Evolutionary conservation across 2,888 invertebrate genomes (phyloP), one percentile per base, ranked within the genome.

Genomic region (Himalopsyche japonica): DNA sequence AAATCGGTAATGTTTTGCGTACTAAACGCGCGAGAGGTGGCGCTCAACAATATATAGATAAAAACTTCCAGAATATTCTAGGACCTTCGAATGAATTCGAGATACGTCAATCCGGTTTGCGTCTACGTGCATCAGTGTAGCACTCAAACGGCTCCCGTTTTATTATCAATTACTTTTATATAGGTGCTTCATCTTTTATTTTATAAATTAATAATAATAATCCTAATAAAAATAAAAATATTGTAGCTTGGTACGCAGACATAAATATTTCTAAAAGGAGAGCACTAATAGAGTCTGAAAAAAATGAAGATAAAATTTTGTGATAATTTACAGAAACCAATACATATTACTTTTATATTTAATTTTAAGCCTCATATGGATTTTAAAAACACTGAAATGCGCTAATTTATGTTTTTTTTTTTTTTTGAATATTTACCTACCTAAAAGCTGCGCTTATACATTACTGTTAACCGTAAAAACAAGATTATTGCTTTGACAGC

Each of bases 1-100:
- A 80, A 82, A 78, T n/a, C 82, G 64, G 76, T 77, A 83, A 79
- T 80, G 47, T 79, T 78, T 85, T 81, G 49, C 82, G 82, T 83
- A 87, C 87, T 87, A 92, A 92, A 91, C 92, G 92, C 91, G 90
- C 90, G 91, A 92, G 91, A 90, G 90, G 89, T 89, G 91, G 92
- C 91, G 91, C 91, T 91, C 91, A 92, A 93, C 93, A 93, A 93
- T 93, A 93, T 93, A 93, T 93, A 93, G 92, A 92, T 90, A 92
- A 93, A 93, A 93, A 92, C 91, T 92, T 94, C 94, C 93, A 93
- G 94, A 94, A 94, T 93, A 92, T 94, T 94, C 94, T 92, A 90
- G 94, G 94, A 92, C 91, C 92, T 92, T 92, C 92, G 90, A 89
- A 88, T 88, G 87, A 79, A 84, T 89, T 82, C 82, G 81, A 85